Percentiles rank a stretch among this genome's conserved stretches.
Evolutionary conservation across 2,888 invertebrate genomes (phyloP).

Genomic region (Pegoplata infirma): DNA sequence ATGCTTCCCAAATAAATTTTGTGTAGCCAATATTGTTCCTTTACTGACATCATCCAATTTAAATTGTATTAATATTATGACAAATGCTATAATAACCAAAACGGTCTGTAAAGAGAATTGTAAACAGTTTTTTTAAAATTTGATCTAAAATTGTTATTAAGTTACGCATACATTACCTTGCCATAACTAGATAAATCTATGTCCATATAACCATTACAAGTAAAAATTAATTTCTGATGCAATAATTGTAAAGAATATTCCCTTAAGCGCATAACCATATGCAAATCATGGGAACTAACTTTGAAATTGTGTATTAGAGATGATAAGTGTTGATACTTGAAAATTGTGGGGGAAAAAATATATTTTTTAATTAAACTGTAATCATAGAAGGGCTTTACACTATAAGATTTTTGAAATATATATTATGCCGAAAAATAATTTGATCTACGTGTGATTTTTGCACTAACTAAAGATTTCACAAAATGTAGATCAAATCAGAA

Average conservation of each 20-base stretch:
- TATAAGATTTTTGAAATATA: too few species aligned
- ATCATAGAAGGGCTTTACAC: too few species aligned
- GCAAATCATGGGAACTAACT: not conserved
- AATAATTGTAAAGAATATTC: slow-evolving; percentile 24
- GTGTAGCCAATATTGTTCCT: slow-evolving; percentile 14
- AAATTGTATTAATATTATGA: slow-evolving; percentile 34
- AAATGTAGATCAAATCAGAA: too few species aligned
- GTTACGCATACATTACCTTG: slow-evolving; percentile 15
- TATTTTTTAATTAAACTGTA: too few species aligned
- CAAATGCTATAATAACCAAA: slow-evolving; percentile 8
- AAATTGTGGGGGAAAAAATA: too few species aligned
- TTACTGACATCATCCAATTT: slow-evolving; percentile 23
- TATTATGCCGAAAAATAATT: too few species aligned
- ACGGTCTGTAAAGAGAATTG: not conserved
- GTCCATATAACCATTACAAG: slow-evolving; percentile 20
- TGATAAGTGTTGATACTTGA: not conserved
- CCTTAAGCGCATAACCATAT: not conserved
- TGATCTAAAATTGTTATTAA: not conserved
- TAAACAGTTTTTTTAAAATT: not conserved
- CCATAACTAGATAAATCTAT: slow-evolving; percentile 18
- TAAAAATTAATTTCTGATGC: slow-evolving; percentile 11
- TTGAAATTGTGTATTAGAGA: not conserved
- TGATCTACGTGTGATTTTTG: too few species aligned
- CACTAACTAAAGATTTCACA: too few species aligned
- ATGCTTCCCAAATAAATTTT: slow-evolving; percentile 5